Conservation (phyloP, 53 echinoderm and acorn worm species). For the Zoroaster sp. region DNA sequence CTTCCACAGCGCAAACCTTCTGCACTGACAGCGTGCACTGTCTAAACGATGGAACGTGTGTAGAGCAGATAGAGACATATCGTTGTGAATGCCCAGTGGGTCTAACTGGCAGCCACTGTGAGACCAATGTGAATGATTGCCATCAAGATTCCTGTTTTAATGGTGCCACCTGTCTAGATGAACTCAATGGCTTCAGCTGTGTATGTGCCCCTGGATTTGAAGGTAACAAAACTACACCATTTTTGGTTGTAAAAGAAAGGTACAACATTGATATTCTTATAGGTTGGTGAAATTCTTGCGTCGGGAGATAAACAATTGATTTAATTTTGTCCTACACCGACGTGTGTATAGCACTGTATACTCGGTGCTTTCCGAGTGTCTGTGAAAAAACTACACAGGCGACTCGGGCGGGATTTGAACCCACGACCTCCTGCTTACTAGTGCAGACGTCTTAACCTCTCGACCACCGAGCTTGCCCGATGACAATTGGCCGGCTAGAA, state of each 20-base stretch:
- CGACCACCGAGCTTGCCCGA: too few species aligned
- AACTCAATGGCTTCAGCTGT: conserved; percentile 57
- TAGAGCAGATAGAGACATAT: conserved; percentile 21
- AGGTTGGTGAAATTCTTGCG: too few species aligned
- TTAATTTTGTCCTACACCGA: not conserved
- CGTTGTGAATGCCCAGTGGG: conserved; percentile 64
- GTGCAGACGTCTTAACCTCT: not conserved
- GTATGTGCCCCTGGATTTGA: conserved; percentile 57
- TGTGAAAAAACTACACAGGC: too few species aligned
- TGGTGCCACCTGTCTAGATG: conserved; percentile 62
- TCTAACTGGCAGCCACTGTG: conserved; percentile 53
- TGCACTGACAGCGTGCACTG: conserved; percentile 70
- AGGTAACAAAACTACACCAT: conserved; percentile 18
- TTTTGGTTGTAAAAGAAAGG: not conserved
- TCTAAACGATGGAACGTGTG: conserved; percentile 71
- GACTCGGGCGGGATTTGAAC: too few species aligned
- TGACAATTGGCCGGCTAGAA: too few species aligned
- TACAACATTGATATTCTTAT: not conserved
- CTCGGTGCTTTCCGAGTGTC: too few species aligned
- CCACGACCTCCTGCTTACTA: too few species aligned
- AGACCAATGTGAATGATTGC: conserved; percentile 58
- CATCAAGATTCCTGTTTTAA: conserved; percentile 67
- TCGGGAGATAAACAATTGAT: too few species aligned
- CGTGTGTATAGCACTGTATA: too few species aligned
- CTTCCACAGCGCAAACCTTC: conserved; percentile 3